Conservation (phyloP, 2,113 vertebrate species). For the Crotophaga sulcirostris region DNA sequence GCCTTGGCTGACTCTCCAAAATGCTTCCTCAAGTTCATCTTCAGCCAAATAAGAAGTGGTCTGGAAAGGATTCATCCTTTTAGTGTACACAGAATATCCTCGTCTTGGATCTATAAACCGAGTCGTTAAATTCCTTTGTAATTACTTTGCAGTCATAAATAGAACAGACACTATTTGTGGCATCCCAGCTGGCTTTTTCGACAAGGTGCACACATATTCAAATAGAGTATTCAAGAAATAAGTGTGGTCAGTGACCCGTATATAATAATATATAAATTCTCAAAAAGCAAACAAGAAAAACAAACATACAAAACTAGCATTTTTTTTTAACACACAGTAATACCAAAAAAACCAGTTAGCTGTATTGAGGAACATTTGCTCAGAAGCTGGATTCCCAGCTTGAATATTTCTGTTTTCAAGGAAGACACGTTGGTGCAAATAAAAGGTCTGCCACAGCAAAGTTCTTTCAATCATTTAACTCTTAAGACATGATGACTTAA, state of each 20-base stretch:
- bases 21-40: slow-evolving; percentile 78
- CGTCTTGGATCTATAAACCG: slow-evolving; percentile 80
- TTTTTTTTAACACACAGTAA: background rate
- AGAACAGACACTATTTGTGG: slow-evolving; percentile 76
- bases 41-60: slow-evolving; percentile 79
- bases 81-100: slow-evolving; percentile 81
- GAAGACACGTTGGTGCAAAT: background rate
- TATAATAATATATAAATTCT: background rate
- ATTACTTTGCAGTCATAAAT: slow-evolving; percentile 81
- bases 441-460: background rate
- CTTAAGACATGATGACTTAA: slow-evolving; percentile 26
- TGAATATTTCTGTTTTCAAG: slow-evolving; percentile 33
- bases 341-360: background rate
- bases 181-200: slow-evolving; percentile 73
- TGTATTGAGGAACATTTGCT: slow-evolving; percentile 7
- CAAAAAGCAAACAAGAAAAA: background rate
- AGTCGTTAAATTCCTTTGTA: slow-evolving; percentile 82
- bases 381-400: slow-evolving; percentile 19
- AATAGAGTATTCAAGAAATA: slow-evolving; percentile 36
- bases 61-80: slow-evolving; percentile 82
- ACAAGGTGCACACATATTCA: slow-evolving; percentile 72
- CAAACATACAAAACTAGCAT: background rate
- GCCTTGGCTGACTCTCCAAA: slow-evolving; percentile 75
- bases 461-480: slow-evolving; percentile 1
- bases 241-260: background rate